A percentile compares a stretch with the other conserved stretches of the same genome.
These are phyloP conservation scores for Exephanes ischioxanthus DNA, from an alignment of 2,888 invertebrate species.

Conservation along the genomic window DNA sequence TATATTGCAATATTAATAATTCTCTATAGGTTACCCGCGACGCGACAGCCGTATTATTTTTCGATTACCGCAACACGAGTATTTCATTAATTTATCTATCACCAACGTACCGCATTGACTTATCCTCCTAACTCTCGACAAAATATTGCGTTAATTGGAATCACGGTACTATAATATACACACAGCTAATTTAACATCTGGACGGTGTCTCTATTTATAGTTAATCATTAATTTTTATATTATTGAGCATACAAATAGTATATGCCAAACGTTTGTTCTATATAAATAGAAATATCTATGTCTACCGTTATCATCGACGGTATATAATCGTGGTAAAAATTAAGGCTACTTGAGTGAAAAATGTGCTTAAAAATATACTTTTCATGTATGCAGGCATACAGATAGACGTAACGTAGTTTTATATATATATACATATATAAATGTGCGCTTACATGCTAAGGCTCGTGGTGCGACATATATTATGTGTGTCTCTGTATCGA, in stretches of 20 bases:
- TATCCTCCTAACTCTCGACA: slow-evolving; percentile 4
- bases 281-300: slow-evolving; percentile 46
- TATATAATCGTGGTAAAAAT: slow-evolving; percentile 44
- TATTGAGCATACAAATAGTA: slow-evolving; percentile 44
- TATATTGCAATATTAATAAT: slow-evolving; percentile 39
- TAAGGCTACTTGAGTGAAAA: slow-evolving; percentile 69
- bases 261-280: slow-evolving; percentile 31
- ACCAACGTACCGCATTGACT: not conserved
- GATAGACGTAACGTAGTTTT: slow-evolving; percentile 28
- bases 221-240: slow-evolving; percentile 12
- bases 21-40: not conserved
- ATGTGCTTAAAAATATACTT: slow-evolving; percentile 59
- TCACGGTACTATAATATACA: not conserved
- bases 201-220: slow-evolving; percentile 36
- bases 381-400: slow-evolving; percentile 29
- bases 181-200: slow-evolving; percentile 23
- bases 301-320: slow-evolving; percentile 24
- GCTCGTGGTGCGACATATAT: slow-evolving; percentile 67
- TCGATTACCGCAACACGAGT: not conserved
- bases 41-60: not conserved
- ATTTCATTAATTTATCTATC: slow-evolving; percentile 6
- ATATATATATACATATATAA: slow-evolving; percentile 52
- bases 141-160: slow-evolving; percentile 24
- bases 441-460: slow-evolving; percentile 71
- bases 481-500: slow-evolving; percentile 13